Percentiles rank a stretch among this genome's conserved stretches.
phyloP scores from a whole-genome alignment of 2,888 invertebrate genomes.

The Rhagophthalmus giganteus region DNA sequence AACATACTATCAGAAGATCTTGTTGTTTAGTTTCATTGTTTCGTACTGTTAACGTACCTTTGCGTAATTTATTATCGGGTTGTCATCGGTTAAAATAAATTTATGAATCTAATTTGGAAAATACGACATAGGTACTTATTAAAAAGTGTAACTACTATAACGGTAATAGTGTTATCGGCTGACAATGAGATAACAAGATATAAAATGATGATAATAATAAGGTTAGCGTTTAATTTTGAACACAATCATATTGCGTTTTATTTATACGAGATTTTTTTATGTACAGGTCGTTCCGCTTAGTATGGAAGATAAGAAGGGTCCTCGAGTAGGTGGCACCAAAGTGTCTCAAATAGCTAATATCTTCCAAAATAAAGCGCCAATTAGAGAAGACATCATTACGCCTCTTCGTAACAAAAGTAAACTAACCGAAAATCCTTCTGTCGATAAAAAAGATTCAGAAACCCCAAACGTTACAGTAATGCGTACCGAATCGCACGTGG shows the following conservation, averaged over 20 bases:
- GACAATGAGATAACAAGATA: too few species aligned
- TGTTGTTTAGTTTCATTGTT: not conserved
- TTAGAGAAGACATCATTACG: conserved; percentile 29
- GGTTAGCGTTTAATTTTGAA: not conserved
- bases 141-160: too few species aligned
- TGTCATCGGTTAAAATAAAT: too few species aligned
- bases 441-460: conserved; percentile 42
- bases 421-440: conserved; percentile 41
- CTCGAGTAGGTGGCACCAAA: conserved; percentile 66
- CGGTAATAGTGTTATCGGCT: too few species aligned
- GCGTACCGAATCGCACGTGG: conserved; percentile 85
- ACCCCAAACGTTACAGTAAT: conserved; percentile 67
- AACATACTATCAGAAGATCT: not conserved
- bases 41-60: too few species aligned
- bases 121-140: too few species aligned
- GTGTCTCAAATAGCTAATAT: conserved; percentile 91
- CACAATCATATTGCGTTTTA: not conserved
- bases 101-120: too few species aligned
- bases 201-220: not conserved
- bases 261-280: conserved; percentile 1
- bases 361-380: conserved; percentile 62
- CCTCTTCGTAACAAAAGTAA: conserved; percentile 27
- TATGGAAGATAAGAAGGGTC: conserved; percentile 53
- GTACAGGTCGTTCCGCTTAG: conserved; percentile 7
- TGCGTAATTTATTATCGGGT: not conserved